A percentile compares a stretch with the other conserved stretches of the same genome.
These are phyloP conservation scores for Anoplius nigerrimus DNA, from an alignment of 2,888 invertebrate species.

Conservation along the genomic window DNA sequence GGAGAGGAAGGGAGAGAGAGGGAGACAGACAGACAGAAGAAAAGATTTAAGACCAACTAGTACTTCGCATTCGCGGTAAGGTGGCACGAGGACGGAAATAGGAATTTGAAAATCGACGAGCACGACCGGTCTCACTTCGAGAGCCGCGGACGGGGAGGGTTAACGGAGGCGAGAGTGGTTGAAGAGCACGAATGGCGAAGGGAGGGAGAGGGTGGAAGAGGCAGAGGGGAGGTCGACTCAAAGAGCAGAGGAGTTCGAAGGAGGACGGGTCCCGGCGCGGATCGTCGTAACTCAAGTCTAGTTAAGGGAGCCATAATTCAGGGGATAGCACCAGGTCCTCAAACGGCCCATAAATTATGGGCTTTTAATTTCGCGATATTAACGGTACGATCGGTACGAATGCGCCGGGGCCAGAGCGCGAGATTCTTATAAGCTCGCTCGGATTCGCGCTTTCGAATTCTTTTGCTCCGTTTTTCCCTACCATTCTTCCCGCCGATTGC, in stretches of 20 bases:
- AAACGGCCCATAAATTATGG: conserved; percentile 73
- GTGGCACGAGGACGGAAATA: conserved; percentile 52
- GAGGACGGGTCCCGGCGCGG: conserved; percentile 61
- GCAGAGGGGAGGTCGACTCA: conserved; percentile 51
- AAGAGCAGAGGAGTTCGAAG: conserved; percentile 56
- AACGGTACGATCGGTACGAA: conserved; percentile 68
- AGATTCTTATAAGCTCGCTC: conserved; percentile 26
- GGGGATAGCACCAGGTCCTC: conserved; percentile 72
- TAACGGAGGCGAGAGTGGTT: conserved; percentile 4
- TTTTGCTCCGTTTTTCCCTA: conserved; percentile 1
- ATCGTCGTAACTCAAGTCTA: conserved; percentile 74
- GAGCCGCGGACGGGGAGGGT: conserved; percentile 18
- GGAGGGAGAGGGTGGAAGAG: conserved; percentile 15
- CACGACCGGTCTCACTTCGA: conserved; percentile 47
- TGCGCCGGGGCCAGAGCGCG: conserved; percentile 38
- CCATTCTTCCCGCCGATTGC: too few relatives aligned
- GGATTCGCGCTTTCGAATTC: background rate
- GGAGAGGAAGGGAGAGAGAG: conserved; percentile 28
- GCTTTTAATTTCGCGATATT: conserved; percentile 73
- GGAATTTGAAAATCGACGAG: conserved; percentile 55
- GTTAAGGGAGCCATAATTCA: conserved; percentile 74
- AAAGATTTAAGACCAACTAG: conserved; percentile 47
- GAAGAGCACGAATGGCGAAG: conserved; percentile 12
- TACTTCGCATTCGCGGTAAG: conserved; percentile 41
- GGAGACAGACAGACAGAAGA: background rate